Evolutionary conservation across 2,113 vertebrate genomes (phyloP), one percentile per base, ranked within the genome.

Genomic region (Leucoraja erinaceus): DNA sequence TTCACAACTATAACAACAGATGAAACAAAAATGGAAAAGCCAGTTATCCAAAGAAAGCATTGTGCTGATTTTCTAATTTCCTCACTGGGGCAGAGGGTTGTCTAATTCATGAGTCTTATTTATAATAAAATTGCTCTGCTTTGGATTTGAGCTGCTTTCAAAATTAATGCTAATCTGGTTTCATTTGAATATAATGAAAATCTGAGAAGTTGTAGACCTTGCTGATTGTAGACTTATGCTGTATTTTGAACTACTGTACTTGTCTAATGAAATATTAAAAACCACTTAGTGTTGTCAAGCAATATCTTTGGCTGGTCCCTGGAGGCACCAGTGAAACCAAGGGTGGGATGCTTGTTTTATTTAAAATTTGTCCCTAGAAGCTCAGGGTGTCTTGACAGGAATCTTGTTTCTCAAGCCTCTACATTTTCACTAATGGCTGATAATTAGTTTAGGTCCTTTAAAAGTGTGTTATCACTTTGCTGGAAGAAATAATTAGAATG

Each of bases 261-360:
- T 95, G 81, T 93, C 93, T 95, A 94, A 94, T 12, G 10, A 96
- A 96, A 94, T 94, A 95, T 95, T 96, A 95, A 95, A 93, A 94
- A 94, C 33, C 94, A 95, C 93, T 94, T 94, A 94, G 93, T 94
- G 93, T 94, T 96, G 96, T 95, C 95, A 94, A 95, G 94, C 93
- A 95, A 90, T 94, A 95, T 94, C 93, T 95, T 94, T 95, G 93
- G 94, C 93, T 94, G 20, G 25, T 94, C 93, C 75, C 31, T 63
- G 20, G 74, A 81, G 94, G 76, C 72, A 47, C 61, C 94, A 94
- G 93, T 94, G 94, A 96, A 95, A 94, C 91, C 94, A 86, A 28
- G 47, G 94, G 61, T 95, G 59, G 90, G 94, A 93, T 95, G 70
- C 38, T 61, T 94, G 74, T 93, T 93, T 93, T 93, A 94, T 93